These are phyloP conservation scores for Congeria kusceri DNA, from an alignment of 2,888 invertebrate species.

Conservation along the genomic window DNA sequence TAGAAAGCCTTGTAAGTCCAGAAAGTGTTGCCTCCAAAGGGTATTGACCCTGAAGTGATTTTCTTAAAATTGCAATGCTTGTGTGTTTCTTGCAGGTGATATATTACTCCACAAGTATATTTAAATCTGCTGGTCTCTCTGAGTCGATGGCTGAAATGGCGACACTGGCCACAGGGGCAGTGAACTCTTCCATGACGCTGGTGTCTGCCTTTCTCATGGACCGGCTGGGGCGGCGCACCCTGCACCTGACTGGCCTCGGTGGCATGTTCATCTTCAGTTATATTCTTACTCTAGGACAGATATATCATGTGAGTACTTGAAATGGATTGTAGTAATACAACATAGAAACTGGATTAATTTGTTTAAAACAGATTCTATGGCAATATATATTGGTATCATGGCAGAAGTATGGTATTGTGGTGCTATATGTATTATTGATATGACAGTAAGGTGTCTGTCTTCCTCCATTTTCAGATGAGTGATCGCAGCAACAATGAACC, in stretches of 20 bases:
- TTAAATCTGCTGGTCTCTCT: conserved; percentile 89
- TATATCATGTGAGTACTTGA: conserved; percentile 69
- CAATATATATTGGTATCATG: too few relatives aligned
- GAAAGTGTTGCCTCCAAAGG: too few relatives aligned
- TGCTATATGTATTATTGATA: too few relatives aligned
- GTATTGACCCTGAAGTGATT: too few relatives aligned
- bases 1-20: too few relatives aligned
- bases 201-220: conserved; percentile 93
- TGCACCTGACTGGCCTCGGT: conserved; percentile 91
- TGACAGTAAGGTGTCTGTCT: too few relatives aligned
- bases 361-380: background rate
- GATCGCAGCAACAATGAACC: too few relatives aligned
- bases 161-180: conserved; percentile 93
- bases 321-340: background rate
- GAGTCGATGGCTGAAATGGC: conserved; percentile 89
- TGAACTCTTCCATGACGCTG: conserved; percentile 95
- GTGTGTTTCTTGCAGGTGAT: conserved; percentile 90
- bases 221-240: conserved; percentile 92
- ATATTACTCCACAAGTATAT: conserved; percentile 98
- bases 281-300: conserved; percentile 88
- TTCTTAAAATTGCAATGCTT: too few relatives aligned
- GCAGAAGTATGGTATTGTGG: too few relatives aligned
- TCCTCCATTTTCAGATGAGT: too few relatives aligned
- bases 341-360: background rate
- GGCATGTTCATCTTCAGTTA: conserved; percentile 92